Evolutionary conservation across 2,113 vertebrate genomes (phyloP), one percentile per base, ranked within the genome.

Genomic region (Pongo abelii): DNA sequence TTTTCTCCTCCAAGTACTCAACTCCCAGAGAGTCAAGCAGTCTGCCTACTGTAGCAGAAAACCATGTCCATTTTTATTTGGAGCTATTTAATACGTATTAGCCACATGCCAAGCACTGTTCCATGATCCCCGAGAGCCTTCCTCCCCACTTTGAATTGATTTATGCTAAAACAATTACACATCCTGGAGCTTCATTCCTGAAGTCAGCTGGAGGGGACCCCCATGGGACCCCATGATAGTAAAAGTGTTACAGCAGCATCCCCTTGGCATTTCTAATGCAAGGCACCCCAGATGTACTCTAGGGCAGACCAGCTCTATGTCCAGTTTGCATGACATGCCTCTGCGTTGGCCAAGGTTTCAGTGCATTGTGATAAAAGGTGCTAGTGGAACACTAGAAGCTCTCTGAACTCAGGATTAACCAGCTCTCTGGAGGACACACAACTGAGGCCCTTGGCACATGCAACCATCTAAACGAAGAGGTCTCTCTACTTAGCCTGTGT

Each of bases 41-140:
- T 96, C 96, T 93, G 97, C 93, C 96, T 96, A 97, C 94, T 93
- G 87, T 96, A 96, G 93, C 97, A 93, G 95, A 96, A 96, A 97
- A 80, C 61, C 87, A 55, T 32, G 92, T 90, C 96, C 93, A 70
- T 93, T 96, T 97, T 95, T 94, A 97, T 96, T 88, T 81, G 89
- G 75, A 97, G 96, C 92, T 93, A 81, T 97, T 97, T 97, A 97
- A 94, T 96, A 95, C 50, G 0, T 97, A 96, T 96, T 93, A 96
- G 92, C 96, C 92, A 80, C 77, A 78, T 30, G 84, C 89, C 78
- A 89, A 97, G 93, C 87, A 92, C 96, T 70, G 84, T 94, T 96
- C 93, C 87, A 25, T 35, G 48, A 81, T 90, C 70, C 97, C 96
- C 96, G 79, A 86, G 97, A 96, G 97, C 57, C 92, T 92, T 84